Evolutionary conservation across 1,140 invertebrate species (phyloP), one percentile per base, ranked within the genome.

Genomic region (Holotrichia oblita): DNA sequence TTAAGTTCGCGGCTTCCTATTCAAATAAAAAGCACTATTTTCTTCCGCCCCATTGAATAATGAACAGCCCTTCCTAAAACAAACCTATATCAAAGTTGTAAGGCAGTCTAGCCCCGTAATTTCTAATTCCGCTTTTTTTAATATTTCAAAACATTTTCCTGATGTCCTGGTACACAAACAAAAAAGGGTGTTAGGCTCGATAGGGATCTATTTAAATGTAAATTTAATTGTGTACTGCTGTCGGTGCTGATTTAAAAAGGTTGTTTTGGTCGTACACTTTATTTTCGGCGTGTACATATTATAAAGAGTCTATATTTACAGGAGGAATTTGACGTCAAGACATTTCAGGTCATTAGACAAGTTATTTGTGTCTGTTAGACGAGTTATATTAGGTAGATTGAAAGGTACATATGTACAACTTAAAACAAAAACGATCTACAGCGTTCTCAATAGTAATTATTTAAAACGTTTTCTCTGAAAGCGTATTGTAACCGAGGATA

Each of bases 21-120:
- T 48, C 44, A 48, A 48, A 48, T 48, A n/a, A 48, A 48, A 48
- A 14, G n/a, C 44, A 48, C 44, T 48, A 48, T 48, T 48, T 48
- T 48, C n/a, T 48, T 48, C 44, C 44, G n/a, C 44, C 4, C 12
- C 12, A n/a, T 8, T 48, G n/a, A 9, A 48, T n/a, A 48, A 48
- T 48, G n/a, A 48, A 48, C n/a, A 48, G n/a, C 10, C 12, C 44
- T 10, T 12, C 44, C 3, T n/a, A n/a, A 10, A 48, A 48, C 7
- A 12, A 48, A n/a, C 44, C 44, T n/a, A n/a, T 48, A 48, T 48
- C 44, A 48, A 48, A 10, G 44, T n/a, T n/a, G 12, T 12, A 3
- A 12, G 12, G 4, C 44, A n/a, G 44, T 48, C 7, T 48, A 48
- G 12, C 44, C n/a, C n/a, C 12, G 12, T 48, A 48, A 48, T 48